Conservation (phyloP, 2,888 invertebrate species). For the Zygaena filipendulae region DNA sequence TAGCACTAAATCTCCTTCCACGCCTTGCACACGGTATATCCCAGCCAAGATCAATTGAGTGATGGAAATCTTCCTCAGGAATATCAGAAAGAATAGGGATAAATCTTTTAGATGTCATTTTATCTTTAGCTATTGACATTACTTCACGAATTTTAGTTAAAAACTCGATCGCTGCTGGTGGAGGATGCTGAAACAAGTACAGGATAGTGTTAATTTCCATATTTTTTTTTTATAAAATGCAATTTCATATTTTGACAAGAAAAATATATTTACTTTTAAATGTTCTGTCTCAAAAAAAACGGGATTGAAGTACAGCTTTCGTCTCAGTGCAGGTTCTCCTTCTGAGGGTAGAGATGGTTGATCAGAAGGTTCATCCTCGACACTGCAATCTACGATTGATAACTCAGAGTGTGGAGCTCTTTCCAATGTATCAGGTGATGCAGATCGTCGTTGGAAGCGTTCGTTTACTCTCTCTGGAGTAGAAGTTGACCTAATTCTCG, state of each 20-base stretch:
- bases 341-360: conserved; percentile 38
- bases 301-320: conserved; percentile 89
- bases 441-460: conserved; percentile 42
- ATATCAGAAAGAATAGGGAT: conserved; percentile 82
- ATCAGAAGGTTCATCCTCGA: conserved; percentile 30
- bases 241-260: too few relatives aligned
- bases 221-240: too few relatives aligned
- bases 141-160: conserved; percentile 89
- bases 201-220: conserved; percentile 1
- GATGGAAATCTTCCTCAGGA: conserved; percentile 77
- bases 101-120: conserved; percentile 85
- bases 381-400: conserved; percentile 51
- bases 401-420: conserved; percentile 58
- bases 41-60: conserved; percentile 58
- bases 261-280: conserved; percentile 77
- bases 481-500: conserved; percentile 31
- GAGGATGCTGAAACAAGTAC: conserved; percentile 77
- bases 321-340: conserved; percentile 63
- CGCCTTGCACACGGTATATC: conserved; percentile 58
- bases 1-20: conserved; percentile 64
- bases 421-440: conserved; percentile 52
- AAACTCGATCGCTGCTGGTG: conserved; percentile 91
- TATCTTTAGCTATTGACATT: conserved; percentile 87
- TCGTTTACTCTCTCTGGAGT: conserved; percentile 38
- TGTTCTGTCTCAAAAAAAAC: conserved; percentile 91